Base-by-base conservation (phyloP, 1,140 invertebrate genomes). In the Calephelis nemesis region DNA sequence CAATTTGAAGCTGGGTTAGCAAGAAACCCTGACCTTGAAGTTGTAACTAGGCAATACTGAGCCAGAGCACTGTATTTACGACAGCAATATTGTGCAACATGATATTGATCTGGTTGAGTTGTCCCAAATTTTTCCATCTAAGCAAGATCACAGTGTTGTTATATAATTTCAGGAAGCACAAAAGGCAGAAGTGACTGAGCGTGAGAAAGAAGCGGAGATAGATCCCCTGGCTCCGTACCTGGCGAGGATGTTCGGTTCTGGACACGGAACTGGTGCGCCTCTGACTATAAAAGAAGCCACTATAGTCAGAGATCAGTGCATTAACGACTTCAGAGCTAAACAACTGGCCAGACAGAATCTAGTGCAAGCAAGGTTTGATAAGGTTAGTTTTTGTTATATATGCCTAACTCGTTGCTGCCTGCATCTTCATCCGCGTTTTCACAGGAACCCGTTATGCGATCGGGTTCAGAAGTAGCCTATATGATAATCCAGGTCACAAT, bases 141-240 rank as follows among this genome's bases (percentile, higher is more conserved):
- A 1, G 7, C n/a, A 15, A n/a, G 13, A 1, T 54, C 13, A 19
- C 62, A 12, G 13, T 4, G 13, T 48, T 49, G 30, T 30, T 39
- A 40, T 12, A 40, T 63, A 47, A 15, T 65, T 70, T 6, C 48
- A 91, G 87, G 87, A 88, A 81, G 47, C 74, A 0, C 78, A 82
- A 76, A 88, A 83, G 73, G 85, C 84, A 0, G 88, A 92, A 76
- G 74, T 90, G n/a, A 82, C 82, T 5, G 91, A 89, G 65, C 80
- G 92, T 11, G 91, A 93, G 65, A 87, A 87, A 62, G 91, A 92
- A 76, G 88, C 83, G 0, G 91, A 87, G 49, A 87, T 92, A 62
- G 90, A 92, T 73, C 92, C 89, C 1, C 72, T 92, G 11, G 88
- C 91, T 6, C 91, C 91, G 4, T 92, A 92, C 68, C 74, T 92